Base-by-base conservation (phyloP, 1,140 invertebrate species). In the Eueides isabella region DNA sequence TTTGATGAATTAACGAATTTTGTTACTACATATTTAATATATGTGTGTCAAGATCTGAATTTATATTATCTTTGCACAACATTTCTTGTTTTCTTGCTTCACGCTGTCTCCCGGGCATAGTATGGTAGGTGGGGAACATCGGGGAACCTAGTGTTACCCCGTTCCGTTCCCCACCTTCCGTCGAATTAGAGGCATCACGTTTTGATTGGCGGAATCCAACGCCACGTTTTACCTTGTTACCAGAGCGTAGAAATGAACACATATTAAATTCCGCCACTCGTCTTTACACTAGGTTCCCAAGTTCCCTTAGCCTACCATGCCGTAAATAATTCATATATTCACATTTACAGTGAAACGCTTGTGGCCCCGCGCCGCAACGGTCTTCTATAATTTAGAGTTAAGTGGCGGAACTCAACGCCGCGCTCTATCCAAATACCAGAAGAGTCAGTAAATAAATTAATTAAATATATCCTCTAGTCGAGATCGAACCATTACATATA, bases 1-100 rank as follows among this genome's bases (percentile, higher is more conserved):
- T 68, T 33, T 66, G 29, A 61, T 69, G 67, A 69, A 61, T 69
- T 44, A 68, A 68, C 67, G 55, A 61, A 69, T 61, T 69, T 69
- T 35, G 48, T 69, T 69, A 33, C 67, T 61, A 69, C 29, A 69
- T 61, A 55, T 23, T 55, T 23, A 55, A 48, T n/a, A 61, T 69
- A 69, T 69, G 48, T 69, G 67, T 61, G 67, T 61, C 67, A 69
- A 69, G 67, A 69, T 19, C 67, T 33, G 26, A 33, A 29, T 61
- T 30, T 61, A 69, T 61, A 31, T 61, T 69, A 48, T 61, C 33
- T 69, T 69, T 69, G 48, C 67, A 69, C 41, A 69, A 69, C 26
- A 61, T 69, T 28, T 33, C 33, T 69, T n/a, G 55, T 35, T 30
- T 23, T 28, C 35, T 9, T 26, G 67, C 29, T 69, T 61, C 31